Evolutionary conservation across 1,140 invertebrate species (phyloP).

Genomic region (Conopomorpha cramerella): DNA sequence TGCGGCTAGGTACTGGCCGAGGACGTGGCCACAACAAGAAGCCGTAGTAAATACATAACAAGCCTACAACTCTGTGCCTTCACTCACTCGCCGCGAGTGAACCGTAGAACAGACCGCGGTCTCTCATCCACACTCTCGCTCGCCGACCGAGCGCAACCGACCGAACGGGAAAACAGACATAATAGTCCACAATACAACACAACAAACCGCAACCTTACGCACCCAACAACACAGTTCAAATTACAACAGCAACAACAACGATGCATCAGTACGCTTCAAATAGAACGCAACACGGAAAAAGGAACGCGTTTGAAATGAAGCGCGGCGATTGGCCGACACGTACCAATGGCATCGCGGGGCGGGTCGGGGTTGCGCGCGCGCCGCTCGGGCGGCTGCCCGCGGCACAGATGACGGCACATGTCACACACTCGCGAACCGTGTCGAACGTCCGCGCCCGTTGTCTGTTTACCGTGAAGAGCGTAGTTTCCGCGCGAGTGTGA

Average conservation of each 20-base stretch:
- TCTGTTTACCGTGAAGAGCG: conserved; percentile 7
- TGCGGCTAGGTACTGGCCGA: no score
- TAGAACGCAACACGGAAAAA: conserved; percentile 49
- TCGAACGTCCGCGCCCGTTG: conserved; percentile 17
- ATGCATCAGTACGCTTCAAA: conserved; percentile 48
- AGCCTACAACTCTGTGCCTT: background rate
- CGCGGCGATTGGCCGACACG: conserved; percentile 43
- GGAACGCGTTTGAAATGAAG: conserved; percentile 48
- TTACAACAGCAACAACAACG: no score
- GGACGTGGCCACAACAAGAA: background rate
- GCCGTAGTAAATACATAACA: background rate
- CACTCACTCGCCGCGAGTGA: conserved; percentile 8
- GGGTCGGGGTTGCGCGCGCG: conserved; percentile 17
- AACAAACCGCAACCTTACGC: background rate
- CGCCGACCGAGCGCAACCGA: conserved; percentile 42
- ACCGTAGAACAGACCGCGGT: conserved; percentile 12
- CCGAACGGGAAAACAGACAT: conserved; percentile 48
- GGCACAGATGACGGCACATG: conserved; percentile 21
- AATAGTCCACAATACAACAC: conserved; percentile 10
- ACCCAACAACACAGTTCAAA: no score
- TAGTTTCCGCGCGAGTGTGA: background rate
- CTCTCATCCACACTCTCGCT: conserved; percentile 32
- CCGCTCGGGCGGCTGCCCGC: conserved; percentile 7
- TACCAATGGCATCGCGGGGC: conserved; percentile 43
- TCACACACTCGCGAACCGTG: conserved; percentile 15